These are phyloP conservation scores for Rhabdornis inornatus DNA, from an alignment of 2,113 vertebrate genomes.

Conservation along the genomic window DNA sequence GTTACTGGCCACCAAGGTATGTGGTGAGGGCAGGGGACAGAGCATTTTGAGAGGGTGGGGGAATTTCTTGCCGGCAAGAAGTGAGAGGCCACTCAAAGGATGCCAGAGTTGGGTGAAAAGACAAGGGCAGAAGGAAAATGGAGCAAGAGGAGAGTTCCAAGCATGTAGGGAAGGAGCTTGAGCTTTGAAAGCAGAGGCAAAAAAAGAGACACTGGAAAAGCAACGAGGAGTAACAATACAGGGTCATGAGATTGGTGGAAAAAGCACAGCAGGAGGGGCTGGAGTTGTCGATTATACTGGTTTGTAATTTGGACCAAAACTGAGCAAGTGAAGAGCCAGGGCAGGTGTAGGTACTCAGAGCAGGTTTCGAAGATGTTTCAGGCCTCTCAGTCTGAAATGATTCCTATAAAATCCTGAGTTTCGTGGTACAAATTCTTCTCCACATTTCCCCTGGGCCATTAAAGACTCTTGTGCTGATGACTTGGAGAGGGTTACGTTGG, in stretches of 20 bases:
- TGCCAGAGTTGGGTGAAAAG: neutral
- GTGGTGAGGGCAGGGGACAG: neutral
- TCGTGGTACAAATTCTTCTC: neutral
- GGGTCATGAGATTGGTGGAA: neutral
- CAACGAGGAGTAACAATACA: neutral
- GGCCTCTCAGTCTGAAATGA: neutral
- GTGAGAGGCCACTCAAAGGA: neutral
- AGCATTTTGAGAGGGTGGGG: neutral
- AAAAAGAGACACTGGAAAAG: neutral
- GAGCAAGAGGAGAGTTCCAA: neutral
- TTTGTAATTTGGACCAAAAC: neutral
- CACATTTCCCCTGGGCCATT: neutral
- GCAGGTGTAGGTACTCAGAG: neutral
- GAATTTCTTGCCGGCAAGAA: neutral
- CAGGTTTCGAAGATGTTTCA: neutral
- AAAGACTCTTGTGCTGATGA: neutral
- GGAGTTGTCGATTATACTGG: rapidly evolving
- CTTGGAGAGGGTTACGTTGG: neutral
- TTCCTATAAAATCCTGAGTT: neutral
- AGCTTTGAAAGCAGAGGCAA: neutral
- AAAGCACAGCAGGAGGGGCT: neutral
- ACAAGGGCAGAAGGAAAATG: neutral
- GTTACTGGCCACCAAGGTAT: constrained; percentile 95
- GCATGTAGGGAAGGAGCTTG: neutral
- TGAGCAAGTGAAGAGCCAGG: neutral